Conservation (phyloP, 2,888 invertebrate genomes). For the Drosophila diplacantha region DNA sequence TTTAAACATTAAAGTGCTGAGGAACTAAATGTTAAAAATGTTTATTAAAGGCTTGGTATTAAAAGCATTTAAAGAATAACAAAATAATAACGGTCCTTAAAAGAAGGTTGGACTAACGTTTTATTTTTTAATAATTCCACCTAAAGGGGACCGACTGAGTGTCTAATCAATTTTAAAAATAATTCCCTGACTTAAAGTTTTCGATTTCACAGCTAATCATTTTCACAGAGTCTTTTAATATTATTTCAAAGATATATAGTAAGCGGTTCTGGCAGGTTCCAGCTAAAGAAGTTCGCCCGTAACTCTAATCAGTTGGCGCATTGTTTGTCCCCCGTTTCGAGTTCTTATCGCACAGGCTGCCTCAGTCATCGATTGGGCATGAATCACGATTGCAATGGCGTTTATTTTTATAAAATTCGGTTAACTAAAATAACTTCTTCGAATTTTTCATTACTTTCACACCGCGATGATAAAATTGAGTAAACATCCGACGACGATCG, state of each 20-base stretch:
- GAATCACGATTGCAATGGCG: constrained; percentile 23
- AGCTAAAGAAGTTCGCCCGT: constrained; percentile 2
- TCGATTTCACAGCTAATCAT: not conserved
- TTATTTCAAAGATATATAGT: not conserved
- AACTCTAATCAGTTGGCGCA: constrained; percentile 26
- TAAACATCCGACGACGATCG: constrained; percentile 56
- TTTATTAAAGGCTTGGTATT: too few relatives aligned
- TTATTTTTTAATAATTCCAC: not conserved
- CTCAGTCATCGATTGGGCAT: constrained; percentile 26
- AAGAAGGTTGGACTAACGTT: not conserved
- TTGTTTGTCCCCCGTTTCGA: constrained; percentile 18
- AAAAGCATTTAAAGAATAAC: not conserved
- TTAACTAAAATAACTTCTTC: constrained; percentile 51
- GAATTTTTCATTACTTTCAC: constrained; percentile 50
- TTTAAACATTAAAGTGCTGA: not conserved
- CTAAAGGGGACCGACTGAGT: not conserved
- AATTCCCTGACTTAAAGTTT: not conserved
- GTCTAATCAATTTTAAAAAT: not conserved
- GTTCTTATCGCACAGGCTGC: constrained; percentile 18
- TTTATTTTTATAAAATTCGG: constrained; percentile 30
- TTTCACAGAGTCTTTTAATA: not conserved
- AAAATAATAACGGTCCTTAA: not conserved
- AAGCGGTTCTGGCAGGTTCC: not conserved
- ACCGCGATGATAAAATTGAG: constrained; percentile 45
- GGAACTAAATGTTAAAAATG: not conserved